Evolutionary conservation across 2,797 vertebrate species (phyloP).

Genomic region (Streptopelia turtur): DNA sequence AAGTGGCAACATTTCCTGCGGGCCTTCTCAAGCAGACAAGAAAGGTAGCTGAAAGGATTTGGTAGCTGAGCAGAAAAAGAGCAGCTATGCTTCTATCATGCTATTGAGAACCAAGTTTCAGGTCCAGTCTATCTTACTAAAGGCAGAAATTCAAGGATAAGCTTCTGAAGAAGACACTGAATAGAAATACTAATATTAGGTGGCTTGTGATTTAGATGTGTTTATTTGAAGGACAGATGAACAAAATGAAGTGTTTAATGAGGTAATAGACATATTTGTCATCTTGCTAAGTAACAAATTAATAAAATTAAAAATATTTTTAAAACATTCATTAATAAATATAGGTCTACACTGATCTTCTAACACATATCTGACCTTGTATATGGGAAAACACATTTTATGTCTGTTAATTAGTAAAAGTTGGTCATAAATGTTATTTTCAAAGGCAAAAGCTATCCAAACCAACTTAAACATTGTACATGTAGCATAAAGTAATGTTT

Average conservation of each 20-base stretch:
- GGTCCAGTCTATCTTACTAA: background rate
- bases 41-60: background rate
- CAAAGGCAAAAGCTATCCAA: background rate
- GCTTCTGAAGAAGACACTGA: background rate
- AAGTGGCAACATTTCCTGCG: background rate
- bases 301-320: background rate
- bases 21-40: background rate
- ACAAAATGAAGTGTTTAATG: background rate
- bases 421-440: background rate
- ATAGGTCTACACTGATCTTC: background rate
- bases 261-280: background rate
- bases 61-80: background rate
- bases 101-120: background rate
- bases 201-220: background rate
- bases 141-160: background rate
- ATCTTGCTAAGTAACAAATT: background rate
- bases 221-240: background rate
- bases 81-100: background rate
- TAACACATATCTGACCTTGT: background rate
- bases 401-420: background rate
- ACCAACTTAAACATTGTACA: background rate
- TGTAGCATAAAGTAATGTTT: background rate
- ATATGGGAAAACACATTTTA: background rate
- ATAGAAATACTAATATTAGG: background rate
- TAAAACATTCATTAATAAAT: background rate